Evolutionary conservation across 2,888 invertebrate genomes (phyloP).

Genomic region (Atrina japonica): DNA sequence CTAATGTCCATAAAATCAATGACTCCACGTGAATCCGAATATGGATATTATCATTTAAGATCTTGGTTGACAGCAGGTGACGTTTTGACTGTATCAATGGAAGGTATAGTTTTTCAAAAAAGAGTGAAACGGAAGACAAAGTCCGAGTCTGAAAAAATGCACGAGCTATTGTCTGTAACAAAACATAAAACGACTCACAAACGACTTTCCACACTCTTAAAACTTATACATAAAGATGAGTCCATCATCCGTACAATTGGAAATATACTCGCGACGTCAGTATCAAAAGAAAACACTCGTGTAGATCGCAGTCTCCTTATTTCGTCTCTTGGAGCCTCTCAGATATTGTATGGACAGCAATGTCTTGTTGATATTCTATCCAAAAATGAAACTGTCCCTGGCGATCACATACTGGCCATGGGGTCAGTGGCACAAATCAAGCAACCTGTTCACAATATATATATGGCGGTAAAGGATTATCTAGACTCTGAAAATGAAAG

Average conservation of each 20-base stretch:
- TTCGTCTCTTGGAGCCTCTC: constrained; percentile 6
- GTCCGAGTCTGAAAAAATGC: no score
- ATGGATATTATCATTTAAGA: neutral
- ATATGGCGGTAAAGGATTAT: neutral
- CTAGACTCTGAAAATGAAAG: neutral
- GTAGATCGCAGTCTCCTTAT: neutral
- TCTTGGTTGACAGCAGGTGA: neutral
- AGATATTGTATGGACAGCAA: neutral
- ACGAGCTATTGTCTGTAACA: no score
- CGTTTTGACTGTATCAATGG: neutral
- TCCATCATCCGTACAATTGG: no score
- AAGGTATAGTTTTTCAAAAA: neutral
- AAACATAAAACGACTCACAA: no score
- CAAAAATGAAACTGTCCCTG: neutral
- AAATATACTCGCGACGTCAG: no score
- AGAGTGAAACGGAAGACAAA: neutral
- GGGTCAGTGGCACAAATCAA: constrained; percentile 8
- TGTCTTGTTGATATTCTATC: neutral
- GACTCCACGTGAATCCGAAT: neutral
- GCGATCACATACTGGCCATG: constrained; percentile 14
- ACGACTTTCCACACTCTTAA: no score
- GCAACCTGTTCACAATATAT: neutral
- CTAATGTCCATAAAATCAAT: constrained; percentile 2
- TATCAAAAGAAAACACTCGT: no score
- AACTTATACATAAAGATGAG: no score